phyloP scores from a whole-genome alignment of 2,888 invertebrate species.

The Habroteleia sp. region DNA sequence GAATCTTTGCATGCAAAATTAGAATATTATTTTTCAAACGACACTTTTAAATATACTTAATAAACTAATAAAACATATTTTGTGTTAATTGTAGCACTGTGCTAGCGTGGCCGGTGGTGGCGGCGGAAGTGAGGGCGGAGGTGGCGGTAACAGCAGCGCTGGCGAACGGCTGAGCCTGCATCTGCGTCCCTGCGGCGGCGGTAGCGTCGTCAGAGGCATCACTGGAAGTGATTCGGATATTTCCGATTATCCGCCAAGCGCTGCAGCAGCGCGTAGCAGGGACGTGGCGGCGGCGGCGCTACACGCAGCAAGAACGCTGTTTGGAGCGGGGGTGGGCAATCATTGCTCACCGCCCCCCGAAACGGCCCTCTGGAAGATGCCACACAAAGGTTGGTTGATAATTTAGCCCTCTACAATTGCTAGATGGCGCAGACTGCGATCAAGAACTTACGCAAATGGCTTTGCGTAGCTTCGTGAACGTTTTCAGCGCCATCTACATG shows the following conservation, averaged over 20 bases:
- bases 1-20: too few species aligned
- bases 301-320: slow-evolving; percentile 82
- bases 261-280: slow-evolving; percentile 80
- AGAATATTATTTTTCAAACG: neutral
- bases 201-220: slow-evolving; percentile 76
- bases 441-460: too few species aligned
- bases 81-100: slow-evolving; percentile 74
- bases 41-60: too few species aligned
- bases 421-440: too few species aligned
- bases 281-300: slow-evolving; percentile 82
- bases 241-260: slow-evolving; percentile 80
- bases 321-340: slow-evolving; percentile 84
- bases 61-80: too few species aligned
- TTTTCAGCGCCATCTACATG: too few species aligned
- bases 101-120: slow-evolving; percentile 81
- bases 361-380: slow-evolving; percentile 92
- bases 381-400: slow-evolving; percentile 88
- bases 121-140: slow-evolving; percentile 73
- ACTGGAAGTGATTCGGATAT: slow-evolving; percentile 81
- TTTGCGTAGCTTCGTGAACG: too few species aligned
- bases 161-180: slow-evolving; percentile 84
- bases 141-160: slow-evolving; percentile 71
- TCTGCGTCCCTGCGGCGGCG: slow-evolving; percentile 80
- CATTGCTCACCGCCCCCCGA: slow-evolving; percentile 88
- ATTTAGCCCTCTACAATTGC: neutral